Percentiles rank a stretch among this genome's conserved stretches.
phyloP scores from a whole-genome alignment of 1,140 invertebrate genomes.

The Latrodectus geometricus region DNA sequence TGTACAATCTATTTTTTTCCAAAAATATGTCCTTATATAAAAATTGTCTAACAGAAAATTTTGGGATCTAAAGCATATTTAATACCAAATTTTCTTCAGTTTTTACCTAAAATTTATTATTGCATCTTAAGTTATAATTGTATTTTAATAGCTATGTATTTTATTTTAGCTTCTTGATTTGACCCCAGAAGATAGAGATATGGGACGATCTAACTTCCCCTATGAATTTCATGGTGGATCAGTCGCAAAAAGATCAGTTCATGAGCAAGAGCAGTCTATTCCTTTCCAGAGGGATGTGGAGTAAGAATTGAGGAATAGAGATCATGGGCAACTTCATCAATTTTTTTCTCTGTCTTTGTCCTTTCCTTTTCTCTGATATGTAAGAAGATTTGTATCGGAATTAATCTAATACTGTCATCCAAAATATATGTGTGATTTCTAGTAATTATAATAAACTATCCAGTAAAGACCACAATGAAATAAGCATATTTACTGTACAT shows the following conservation, averaged over 20 bases:
- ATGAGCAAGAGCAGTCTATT: constrained; percentile 13
- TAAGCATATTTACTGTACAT: neutral
- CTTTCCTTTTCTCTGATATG: neutral
- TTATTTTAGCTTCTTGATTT: constrained; percentile 22
- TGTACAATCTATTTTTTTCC: too few relatives aligned
- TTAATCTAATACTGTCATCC: neutral
- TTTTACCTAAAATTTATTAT: too few relatives aligned
- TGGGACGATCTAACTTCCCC: constrained; percentile 28
- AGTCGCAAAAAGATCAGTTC: constrained; percentile 32
- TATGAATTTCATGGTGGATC: constrained; percentile 32
- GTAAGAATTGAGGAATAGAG: neutral
- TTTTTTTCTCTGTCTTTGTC: neutral
- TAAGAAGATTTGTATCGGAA: neutral
- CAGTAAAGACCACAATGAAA: neutral
- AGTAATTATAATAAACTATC: neutral
- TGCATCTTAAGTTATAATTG: too few relatives aligned
- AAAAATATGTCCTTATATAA: too few relatives aligned
- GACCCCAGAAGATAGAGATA: constrained; percentile 21
- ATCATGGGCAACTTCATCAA: neutral
- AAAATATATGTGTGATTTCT: neutral
- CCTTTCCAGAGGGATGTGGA: constrained; percentile 20
- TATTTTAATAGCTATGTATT: too few relatives aligned
- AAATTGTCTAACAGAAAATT: too few relatives aligned
- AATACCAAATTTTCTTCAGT: too few relatives aligned
- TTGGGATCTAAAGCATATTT: too few relatives aligned